Evolutionary conservation across 2,797 vertebrate species (phyloP).

Genomic region (Phrynocephalus forsythii): DNA sequence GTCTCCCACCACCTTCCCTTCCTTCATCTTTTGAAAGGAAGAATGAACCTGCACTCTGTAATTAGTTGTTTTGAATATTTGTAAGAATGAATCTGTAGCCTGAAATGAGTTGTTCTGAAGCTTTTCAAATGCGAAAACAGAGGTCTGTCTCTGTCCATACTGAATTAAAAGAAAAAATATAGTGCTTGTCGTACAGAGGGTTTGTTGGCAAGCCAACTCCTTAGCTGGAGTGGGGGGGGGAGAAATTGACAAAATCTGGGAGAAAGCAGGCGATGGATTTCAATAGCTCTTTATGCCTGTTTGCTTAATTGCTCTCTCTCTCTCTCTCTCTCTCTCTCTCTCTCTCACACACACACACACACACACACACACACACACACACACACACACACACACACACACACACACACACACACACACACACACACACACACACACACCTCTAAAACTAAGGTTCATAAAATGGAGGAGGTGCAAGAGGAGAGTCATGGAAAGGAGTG

Average conservation of each 20-base stretch:
- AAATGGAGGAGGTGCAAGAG: background rate
- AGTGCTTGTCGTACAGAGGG: background rate
- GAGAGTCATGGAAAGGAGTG: background rate
- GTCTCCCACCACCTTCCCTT: background rate
- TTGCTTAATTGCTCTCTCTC: background rate
- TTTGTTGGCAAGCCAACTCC: background rate
- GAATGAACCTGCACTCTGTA: background rate
- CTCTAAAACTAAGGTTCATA: background rate
- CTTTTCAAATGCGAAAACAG: background rate
- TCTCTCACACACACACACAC: background rate
- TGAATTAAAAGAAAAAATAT: no score
- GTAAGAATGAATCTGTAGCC: background rate
- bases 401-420: background rate
- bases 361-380: background rate
- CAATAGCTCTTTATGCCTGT: background rate
- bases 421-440: background rate
- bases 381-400: background rate
- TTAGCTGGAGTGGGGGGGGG: background rate
- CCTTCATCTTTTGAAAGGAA: background rate
- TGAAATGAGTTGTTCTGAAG: background rate
- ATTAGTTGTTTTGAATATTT: background rate
- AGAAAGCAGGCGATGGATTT: background rate
- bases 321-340: background rate
- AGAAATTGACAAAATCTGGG: background rate
- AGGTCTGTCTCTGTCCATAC: no score